Percentiles rank a stretch among this genome's conserved stretches.
Conservation (phyloP, 1,140 invertebrate genomes). For the Dysdera silvatica region DNA sequence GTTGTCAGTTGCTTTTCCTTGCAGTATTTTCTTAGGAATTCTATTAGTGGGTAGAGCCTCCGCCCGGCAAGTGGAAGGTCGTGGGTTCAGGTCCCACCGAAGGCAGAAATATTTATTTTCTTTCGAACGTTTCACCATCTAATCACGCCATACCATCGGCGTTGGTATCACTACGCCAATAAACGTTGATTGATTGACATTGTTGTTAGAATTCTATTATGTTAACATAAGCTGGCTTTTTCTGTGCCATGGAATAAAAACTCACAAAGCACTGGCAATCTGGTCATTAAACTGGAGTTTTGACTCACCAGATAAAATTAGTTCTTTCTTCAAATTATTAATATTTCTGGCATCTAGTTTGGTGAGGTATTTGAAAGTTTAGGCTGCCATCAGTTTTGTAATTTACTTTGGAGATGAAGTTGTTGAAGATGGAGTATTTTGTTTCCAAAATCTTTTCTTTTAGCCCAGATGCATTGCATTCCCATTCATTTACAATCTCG, state of each 20-base stretch:
- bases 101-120: too few relatives aligned
- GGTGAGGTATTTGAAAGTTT: neutral
- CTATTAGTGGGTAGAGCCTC: too few relatives aligned
- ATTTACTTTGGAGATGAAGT: conserved; percentile 12
- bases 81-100: too few relatives aligned
- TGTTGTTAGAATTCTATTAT: too few relatives aligned
- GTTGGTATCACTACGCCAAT: too few relatives aligned
- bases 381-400: neutral
- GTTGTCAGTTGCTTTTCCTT: neutral
- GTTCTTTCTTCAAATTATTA: neutral
- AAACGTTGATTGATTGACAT: too few relatives aligned
- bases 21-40: neutral
- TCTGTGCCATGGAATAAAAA: neutral
- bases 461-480: neutral
- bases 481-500: neutral
- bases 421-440: neutral
- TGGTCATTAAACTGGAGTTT: neutral
- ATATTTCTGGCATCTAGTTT: neutral
- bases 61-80: too few relatives aligned
- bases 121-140: too few relatives aligned
- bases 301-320: too few relatives aligned
- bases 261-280: neutral
- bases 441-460: neutral
- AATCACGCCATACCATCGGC: too few relatives aligned
- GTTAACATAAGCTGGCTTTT: neutral